Evolutionary conservation across 2,113 vertebrate species (phyloP).

Genomic region (Hippocampus barbouri): DNA sequence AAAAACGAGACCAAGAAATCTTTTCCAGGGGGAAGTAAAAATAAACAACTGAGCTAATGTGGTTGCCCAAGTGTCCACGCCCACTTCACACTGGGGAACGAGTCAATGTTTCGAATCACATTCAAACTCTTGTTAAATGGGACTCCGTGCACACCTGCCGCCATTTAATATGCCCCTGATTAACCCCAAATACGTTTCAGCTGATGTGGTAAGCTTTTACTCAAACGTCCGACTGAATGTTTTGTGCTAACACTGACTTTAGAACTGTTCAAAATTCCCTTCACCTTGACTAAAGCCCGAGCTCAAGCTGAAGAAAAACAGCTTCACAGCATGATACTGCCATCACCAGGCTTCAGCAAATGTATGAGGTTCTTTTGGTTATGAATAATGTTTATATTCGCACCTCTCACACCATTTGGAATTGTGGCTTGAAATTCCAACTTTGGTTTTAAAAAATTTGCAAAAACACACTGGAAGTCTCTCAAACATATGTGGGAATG

Average conservation of each 20-base stretch:
- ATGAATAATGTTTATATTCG: neutral
- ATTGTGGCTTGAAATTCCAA: neutral
- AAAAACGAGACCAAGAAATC: too few relatives aligned
- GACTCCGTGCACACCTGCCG: neutral
- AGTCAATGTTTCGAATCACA: neutral
- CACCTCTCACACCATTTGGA: too few relatives aligned
- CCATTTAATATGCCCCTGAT: neutral
- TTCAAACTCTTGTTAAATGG: neutral
- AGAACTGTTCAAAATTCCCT: neutral
- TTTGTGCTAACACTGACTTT: neutral
- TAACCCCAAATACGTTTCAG: neutral
- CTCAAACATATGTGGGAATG: neutral
- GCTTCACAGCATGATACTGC: neutral
- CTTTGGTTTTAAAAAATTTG: neutral
- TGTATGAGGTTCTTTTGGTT: neutral
- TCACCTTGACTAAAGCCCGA: neutral
- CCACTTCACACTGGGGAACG: too few relatives aligned
- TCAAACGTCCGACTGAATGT: neutral
- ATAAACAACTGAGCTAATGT: too few relatives aligned
- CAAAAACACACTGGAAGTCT: neutral
- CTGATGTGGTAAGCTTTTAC: neutral
- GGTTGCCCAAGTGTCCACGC: too few relatives aligned
- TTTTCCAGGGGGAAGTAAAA: too few relatives aligned
- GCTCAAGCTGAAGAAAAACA: neutral
- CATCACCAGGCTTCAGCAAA: neutral